These are phyloP conservation scores for Macrophya annulata DNA, from an alignment of 2,888 invertebrate species.

Conservation along the genomic window DNA sequence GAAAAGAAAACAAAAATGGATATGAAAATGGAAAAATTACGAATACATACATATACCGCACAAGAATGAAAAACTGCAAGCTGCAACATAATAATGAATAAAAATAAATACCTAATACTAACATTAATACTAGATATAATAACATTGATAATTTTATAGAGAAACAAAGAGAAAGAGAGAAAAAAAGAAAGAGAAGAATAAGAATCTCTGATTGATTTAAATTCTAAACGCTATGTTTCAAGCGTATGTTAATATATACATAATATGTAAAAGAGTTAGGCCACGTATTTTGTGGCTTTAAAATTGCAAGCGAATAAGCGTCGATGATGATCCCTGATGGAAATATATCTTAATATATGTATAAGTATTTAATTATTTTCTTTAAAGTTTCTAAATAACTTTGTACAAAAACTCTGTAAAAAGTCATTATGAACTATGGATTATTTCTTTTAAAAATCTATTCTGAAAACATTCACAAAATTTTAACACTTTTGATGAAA, in stretches of 20 bases:
- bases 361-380: background rate
- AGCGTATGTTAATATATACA: conserved; percentile 14
- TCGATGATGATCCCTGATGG: background rate
- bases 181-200: background rate
- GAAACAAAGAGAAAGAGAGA: background rate
- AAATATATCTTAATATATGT: background rate
- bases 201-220: background rate
- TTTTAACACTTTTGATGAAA: no score
- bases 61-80: background rate
- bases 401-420: no score
- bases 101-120: background rate
- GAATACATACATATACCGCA: background rate
- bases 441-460: no score
- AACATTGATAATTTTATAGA: conserved; percentile 11
- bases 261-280: background rate
- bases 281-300: background rate
- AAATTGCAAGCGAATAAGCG: background rate
- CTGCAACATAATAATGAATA: background rate
- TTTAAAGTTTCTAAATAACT: background rate
- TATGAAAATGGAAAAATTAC: background rate
- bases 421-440: no score
- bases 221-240: background rate
- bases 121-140: background rate
- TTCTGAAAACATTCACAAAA: no score
- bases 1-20: background rate